phyloP scores from a whole-genome alignment of 2,888 invertebrate genomes.

The Parapristionchus giblindavisi region DNA sequence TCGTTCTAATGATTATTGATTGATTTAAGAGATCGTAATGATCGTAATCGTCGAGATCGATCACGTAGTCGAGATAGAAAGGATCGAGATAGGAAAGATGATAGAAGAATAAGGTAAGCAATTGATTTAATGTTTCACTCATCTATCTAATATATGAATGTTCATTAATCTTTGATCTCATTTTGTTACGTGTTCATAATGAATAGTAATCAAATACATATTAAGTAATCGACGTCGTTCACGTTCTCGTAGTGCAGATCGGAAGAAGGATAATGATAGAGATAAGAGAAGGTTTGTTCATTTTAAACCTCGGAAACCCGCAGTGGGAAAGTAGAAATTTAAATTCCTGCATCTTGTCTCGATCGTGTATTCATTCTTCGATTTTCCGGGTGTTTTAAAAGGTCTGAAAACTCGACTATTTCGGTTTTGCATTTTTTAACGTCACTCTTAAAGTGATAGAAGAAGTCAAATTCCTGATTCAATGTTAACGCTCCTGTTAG shows the following conservation, averaged over 20 bases:
- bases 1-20: background rate
- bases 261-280: conserved; percentile 12
- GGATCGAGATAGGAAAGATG: conserved; percentile 23
- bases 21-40: background rate
- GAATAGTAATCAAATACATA: too few species aligned
- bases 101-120: conserved; percentile 26
- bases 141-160: background rate
- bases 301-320: too few species aligned
- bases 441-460: too few species aligned
- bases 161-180: background rate
- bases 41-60: background rate
- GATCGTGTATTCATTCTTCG: too few species aligned
- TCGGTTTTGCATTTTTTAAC: too few species aligned
- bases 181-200: background rate
- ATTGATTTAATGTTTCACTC: background rate
- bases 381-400: too few species aligned
- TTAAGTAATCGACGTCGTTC: conserved; percentile 1
- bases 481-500: background rate
- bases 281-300: conserved; percentile 16
- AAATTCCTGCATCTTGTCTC: too few species aligned
- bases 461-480: too few species aligned
- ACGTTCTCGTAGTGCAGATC: conserved; percentile 9
- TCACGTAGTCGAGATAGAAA: conserved; percentile 7
- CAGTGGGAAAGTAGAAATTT: too few species aligned
- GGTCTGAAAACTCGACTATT: too few species aligned